phyloP scores from a whole-genome alignment of 2,888 invertebrate species.

The Acleris sparsana region DNA sequence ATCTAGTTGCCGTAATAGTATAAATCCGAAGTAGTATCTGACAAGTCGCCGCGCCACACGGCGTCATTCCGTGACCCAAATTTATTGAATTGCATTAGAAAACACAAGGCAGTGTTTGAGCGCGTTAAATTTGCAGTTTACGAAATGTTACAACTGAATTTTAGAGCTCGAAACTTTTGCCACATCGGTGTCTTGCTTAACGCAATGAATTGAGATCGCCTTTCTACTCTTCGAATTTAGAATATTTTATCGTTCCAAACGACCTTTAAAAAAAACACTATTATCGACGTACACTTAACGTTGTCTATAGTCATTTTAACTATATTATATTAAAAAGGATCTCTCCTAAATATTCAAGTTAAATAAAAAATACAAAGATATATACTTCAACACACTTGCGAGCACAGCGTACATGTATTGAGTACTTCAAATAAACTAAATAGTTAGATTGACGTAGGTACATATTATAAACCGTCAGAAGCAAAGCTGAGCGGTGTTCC shows the following conservation, averaged over 20 bases:
- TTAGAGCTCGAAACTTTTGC: conserved; percentile 74
- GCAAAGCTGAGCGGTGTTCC: conserved; percentile 41
- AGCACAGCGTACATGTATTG: too few relatives aligned
- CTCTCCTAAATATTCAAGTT: too few relatives aligned
- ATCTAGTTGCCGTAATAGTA: conserved; percentile 44
- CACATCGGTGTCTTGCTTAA: conserved; percentile 73
- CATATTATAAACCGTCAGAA: too few relatives aligned
- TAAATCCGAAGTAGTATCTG: conserved; percentile 48
- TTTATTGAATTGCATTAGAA: conserved; percentile 77
- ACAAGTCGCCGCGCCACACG: conserved; percentile 44
- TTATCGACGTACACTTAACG: background rate
- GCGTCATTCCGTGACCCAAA: conserved; percentile 71
- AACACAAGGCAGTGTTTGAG: conserved; percentile 74
- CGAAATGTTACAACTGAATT: conserved; percentile 81
- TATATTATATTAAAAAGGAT: too few relatives aligned
- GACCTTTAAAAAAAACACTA: conserved; percentile 41
- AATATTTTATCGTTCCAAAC: conserved; percentile 46
- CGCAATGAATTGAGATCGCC: conserved; percentile 57
- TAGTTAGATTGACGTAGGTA: too few relatives aligned
- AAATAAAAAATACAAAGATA: too few relatives aligned
- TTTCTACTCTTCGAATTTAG: conserved; percentile 62
- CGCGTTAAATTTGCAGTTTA: conserved; percentile 80
- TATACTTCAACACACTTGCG: too few relatives aligned
- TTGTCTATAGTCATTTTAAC: background rate
- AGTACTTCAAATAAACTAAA: too few relatives aligned